Base-by-base conservation (phyloP, 2,797 vertebrate species). In the Thalassophryne amazonica region DNA sequence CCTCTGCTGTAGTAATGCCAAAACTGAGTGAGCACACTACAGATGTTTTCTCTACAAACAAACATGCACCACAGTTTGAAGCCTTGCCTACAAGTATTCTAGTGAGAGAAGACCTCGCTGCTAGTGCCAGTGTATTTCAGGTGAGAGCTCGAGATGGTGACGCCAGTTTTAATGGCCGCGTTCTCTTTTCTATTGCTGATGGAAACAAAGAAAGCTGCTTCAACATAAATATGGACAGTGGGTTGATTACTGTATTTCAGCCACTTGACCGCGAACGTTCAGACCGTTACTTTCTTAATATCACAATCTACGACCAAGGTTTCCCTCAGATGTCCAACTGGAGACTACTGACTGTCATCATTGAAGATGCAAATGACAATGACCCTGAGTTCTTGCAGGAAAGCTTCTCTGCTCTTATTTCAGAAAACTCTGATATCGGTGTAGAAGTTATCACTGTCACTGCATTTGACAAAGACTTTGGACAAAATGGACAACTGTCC, bases 281-380 rank as follows among this genome's bases (percentile, higher is more conserved):
- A 50, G 94, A 95, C 75, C 90, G 85, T 20, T 97, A 98, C 29
- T 89, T 89, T 19, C 87, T 99, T 37, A 99, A 99, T 65, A 80
- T 99, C 75, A 97, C 93, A 3, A 90, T 93, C 16, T 96, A 91
- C 31, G 97, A 99, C 80, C 93, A 95, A 80, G 97, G 97, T n/a
- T 66, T 96, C 63, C 94, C 94, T 23, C 95, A 93, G 77, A 93
- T 91, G 81, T 93, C 92, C 25, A 85, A 78, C 2, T 97, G 95
- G 94, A 89, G 72, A 34, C 79, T 98, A 25, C 61, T 99, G 46
- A 91, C 93, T 19, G 41, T 98, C 53, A 90, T 84, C 10, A 68
- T 99, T 23, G 86, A 96, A 47, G 97, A 99, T 50, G 90, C 92
- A 53, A 99, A 99, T 37, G 97, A 99, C 72, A 98, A 98, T 19